Evolutionary conservation across 23 tunicate genomes (phyloP).

Genomic region (Styela plicata): DNA sequence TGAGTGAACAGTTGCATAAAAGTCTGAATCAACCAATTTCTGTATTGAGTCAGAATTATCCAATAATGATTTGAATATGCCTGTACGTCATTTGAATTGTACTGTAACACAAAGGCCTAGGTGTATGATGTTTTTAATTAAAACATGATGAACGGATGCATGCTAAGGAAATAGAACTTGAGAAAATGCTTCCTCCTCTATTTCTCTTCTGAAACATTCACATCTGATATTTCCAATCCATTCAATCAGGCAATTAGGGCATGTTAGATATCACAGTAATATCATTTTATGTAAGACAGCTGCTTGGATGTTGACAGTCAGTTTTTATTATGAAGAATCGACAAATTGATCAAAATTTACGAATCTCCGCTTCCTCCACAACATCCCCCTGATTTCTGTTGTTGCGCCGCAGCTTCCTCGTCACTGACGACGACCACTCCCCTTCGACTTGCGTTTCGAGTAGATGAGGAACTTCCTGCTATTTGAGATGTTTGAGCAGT

Average conservation of each 20-base stretch:
- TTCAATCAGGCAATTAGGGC: not conserved
- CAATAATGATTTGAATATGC: no score
- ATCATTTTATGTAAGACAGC: not conserved
- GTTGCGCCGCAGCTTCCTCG: conserved; percentile 47
- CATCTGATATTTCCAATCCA: not conserved
- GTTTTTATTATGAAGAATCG: not conserved
- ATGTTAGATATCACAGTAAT: not conserved
- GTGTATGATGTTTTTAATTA: no score
- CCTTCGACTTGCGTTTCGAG: conserved; percentile 27
- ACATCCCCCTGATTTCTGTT: conserved; percentile 72
- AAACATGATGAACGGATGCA: no score
- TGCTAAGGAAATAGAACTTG: no score
- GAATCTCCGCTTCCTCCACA: conserved; percentile 33
- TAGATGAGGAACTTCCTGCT: conserved; percentile 15
- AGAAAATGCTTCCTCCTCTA: no score
- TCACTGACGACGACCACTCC: conserved; percentile 65
- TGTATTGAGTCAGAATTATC: no score
- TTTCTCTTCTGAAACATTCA: no score
- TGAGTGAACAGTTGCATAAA: no score
- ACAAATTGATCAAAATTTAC: not conserved
- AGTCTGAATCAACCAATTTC: no score
- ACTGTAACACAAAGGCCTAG: no score
- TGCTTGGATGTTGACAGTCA: not conserved
- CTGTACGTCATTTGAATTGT: no score
- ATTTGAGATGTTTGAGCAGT: conserved; percentile 23